phyloP scores from a whole-genome alignment of 2,888 invertebrate species.

The Atrina japonica region DNA sequence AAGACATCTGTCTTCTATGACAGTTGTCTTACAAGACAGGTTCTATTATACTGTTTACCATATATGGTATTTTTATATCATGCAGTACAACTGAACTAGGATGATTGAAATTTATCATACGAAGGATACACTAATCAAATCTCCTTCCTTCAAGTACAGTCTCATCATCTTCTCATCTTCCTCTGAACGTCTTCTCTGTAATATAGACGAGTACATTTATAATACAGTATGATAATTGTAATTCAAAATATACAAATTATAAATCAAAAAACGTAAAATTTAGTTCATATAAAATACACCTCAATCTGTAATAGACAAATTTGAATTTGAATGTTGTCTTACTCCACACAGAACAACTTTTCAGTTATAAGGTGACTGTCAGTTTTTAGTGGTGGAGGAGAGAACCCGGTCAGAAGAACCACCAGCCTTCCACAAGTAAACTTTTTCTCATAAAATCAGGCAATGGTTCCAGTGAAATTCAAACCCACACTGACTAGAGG shows the following conservation, averaged over 20 bases:
- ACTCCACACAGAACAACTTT: too few species aligned
- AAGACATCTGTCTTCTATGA: too few species aligned
- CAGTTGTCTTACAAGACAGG: too few species aligned
- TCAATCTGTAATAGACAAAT: background rate
- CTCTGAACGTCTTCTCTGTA: conserved; percentile 90
- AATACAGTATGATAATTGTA: background rate
- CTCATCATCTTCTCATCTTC: conserved; percentile 99
- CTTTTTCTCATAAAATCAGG: background rate
- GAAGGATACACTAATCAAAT: conserved; percentile 90
- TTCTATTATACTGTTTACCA: too few species aligned
- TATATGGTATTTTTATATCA: too few species aligned
- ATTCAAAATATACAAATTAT: too few species aligned
- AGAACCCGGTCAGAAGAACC: background rate
- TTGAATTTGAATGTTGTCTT: too few species aligned
- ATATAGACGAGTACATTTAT: conserved; percentile 41
- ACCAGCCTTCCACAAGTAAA: too few species aligned
- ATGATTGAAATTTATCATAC: background rate
- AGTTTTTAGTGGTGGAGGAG: too few species aligned
- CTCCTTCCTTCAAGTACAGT: conserved; percentile 86
- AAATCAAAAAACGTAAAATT: background rate
- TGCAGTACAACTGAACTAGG: too few species aligned
- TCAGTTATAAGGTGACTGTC: background rate
- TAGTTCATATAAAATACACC: background rate
- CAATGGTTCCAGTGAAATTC: background rate
- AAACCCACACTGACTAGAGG: too few species aligned